Evolutionary conservation across 2,113 vertebrate genomes (phyloP).

Genomic region (Tor tambroides): DNA sequence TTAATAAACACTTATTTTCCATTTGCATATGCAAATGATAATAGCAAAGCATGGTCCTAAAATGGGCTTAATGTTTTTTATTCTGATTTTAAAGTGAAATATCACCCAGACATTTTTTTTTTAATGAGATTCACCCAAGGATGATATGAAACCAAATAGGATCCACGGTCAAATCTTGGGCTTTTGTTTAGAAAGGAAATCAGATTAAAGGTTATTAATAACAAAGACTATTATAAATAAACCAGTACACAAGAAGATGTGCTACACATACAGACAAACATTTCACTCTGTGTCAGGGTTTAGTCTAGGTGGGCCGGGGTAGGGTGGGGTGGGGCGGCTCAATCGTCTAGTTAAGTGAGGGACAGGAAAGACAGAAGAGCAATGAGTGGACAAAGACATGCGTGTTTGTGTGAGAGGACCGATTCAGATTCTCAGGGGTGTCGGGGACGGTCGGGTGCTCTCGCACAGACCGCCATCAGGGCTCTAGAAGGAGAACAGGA

Average conservation of each 20-base stretch:
- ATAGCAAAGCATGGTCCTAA: not conserved
- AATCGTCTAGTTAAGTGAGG: not conserved
- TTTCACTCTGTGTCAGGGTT: constrained; percentile 29
- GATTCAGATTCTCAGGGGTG: constrained; percentile 54
- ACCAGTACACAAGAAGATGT: constrained; percentile 26
- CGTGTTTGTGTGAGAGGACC: constrained; percentile 32
- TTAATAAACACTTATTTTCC: not conserved
- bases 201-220: not conserved
- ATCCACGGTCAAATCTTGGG: not conserved
- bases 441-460: constrained; percentile 49
- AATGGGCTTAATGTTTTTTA: not conserved
- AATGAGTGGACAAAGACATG: constrained; percentile 24
- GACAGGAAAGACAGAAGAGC: constrained; percentile 23
- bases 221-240: constrained; percentile 1
- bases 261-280: constrained; percentile 51
- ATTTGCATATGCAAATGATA: not conserved
- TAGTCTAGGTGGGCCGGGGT: not conserved
- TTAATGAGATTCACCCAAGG: not conserved
- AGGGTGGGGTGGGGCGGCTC: not conserved
- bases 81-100: not conserved
- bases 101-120: not conserved
- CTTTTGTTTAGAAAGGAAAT: not conserved
- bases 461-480: constrained; percentile 24
- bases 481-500: constrained; percentile 61
- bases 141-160: not conserved